Percentiles rank a stretch among this genome's conserved stretches.
These are phyloP conservation scores for Tolypeutes matacus DNA, from an alignment of 2,797 vertebrate species.

Conservation along the genomic window DNA sequence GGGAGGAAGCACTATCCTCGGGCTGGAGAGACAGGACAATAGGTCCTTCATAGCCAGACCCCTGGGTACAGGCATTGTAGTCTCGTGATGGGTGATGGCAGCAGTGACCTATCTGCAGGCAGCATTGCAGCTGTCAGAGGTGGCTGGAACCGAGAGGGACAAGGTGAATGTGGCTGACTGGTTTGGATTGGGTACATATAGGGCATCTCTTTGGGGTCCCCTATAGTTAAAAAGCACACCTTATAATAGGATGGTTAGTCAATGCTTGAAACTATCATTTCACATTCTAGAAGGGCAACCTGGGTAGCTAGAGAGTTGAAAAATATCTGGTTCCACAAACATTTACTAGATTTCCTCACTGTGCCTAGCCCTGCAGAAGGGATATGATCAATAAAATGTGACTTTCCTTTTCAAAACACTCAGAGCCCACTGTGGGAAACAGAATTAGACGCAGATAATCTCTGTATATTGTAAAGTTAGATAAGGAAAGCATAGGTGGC, in stretches of 20 bases:
- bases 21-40: not conserved
- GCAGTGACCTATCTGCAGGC: not conserved
- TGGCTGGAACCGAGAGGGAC: not conserved
- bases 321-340: not conserved
- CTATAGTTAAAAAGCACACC: not conserved
- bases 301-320: not conserved
- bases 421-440: not conserved
- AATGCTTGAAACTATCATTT: not conserved
- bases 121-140: not conserved
- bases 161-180: not conserved
- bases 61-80: not conserved
- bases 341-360: not conserved
- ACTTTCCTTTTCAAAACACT: conserved; percentile 5
- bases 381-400: not conserved
- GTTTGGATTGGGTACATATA: not conserved
- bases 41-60: too few relatives aligned
- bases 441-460: not conserved
- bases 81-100: not conserved
- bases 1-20: not conserved
- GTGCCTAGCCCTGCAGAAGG: not conserved
- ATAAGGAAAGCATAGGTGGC: not conserved
- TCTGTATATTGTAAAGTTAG: not conserved
- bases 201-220: not conserved
- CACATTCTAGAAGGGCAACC: not conserved
- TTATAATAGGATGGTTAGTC: not conserved